These are phyloP conservation scores for Cephalopachus bancanus DNA, from an alignment of 2,797 vertebrate species.

Conservation along the genomic window DNA sequence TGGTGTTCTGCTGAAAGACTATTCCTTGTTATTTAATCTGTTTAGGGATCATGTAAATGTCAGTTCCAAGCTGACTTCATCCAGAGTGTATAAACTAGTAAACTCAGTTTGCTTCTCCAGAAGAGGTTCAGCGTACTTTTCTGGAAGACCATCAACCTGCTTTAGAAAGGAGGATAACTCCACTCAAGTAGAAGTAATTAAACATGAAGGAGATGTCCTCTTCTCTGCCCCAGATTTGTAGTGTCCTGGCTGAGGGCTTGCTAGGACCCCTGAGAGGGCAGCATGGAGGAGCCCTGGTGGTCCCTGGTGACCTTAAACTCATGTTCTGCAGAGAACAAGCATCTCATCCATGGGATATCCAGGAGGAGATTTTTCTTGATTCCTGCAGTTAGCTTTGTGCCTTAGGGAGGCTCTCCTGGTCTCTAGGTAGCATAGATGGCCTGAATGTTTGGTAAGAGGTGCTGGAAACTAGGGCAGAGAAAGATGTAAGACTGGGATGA, in stretches of 20 bases:
- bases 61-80: neutral
- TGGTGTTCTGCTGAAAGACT: neutral
- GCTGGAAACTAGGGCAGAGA: neutral
- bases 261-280: neutral
- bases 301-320: neutral
- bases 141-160: neutral
- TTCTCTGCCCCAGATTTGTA: too few relatives aligned
- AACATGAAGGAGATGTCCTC: neutral
- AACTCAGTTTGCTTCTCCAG: neutral
- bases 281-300: neutral
- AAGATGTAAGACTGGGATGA: neutral
- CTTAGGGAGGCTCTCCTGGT: neutral
- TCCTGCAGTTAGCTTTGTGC: neutral
- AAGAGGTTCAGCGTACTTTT: neutral
- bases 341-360: neutral
- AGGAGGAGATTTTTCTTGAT: neutral
- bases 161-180: neutral
- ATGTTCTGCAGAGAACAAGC: neutral
- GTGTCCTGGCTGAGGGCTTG: neutral
- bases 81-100: neutral
- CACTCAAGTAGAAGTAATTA: neutral
- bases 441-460: neutral
- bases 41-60: neutral
- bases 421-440: neutral
- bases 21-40: neutral